Percentiles rank a stretch among this genome's conserved stretches.
Conservation (phyloP, 2,888 invertebrate species). For the Priocnemis perturbator region DNA sequence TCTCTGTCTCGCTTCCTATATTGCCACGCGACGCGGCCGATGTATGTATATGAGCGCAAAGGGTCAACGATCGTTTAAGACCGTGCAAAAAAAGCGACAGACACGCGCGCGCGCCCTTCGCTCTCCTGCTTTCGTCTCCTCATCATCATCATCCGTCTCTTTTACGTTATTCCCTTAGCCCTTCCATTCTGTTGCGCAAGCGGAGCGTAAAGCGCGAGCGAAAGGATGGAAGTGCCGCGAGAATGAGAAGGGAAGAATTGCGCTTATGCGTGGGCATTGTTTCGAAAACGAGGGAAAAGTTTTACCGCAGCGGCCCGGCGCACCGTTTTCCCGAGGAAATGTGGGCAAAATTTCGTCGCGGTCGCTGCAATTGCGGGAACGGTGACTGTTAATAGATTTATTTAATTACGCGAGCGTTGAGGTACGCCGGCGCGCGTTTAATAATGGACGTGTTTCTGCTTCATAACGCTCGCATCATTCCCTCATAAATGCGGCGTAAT, state of each 20-base stretch:
- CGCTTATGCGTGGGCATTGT: conserved; percentile 3
- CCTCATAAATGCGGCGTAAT: too few species aligned
- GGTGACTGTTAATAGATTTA: too few species aligned
- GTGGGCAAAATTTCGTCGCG: not conserved
- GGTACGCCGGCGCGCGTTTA: too few species aligned
- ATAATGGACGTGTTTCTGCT: too few species aligned
- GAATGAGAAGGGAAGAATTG: not conserved
- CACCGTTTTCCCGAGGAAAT: not conserved
- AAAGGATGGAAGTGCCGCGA: not conserved
- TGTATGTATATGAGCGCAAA: conserved; percentile 23
- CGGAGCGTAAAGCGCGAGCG: not conserved
- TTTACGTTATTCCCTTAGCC: not conserved
- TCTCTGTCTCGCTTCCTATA: too few species aligned
- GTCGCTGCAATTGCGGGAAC: not conserved
- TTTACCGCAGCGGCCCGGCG: too few species aligned
- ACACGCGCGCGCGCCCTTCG: too few species aligned
- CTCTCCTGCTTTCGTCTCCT: too few species aligned
- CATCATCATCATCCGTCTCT: not conserved
- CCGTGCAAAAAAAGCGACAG: not conserved
- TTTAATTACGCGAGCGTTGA: too few species aligned
- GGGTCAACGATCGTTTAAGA: conserved; percentile 49
- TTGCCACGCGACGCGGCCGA: conserved; percentile 22
- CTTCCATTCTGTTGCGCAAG: not conserved
- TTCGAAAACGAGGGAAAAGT: conserved; percentile 4
- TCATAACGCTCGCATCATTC: too few species aligned